Evolutionary conservation across 2,888 invertebrate species (phyloP).

Genomic region (Helleia helle): DNA sequence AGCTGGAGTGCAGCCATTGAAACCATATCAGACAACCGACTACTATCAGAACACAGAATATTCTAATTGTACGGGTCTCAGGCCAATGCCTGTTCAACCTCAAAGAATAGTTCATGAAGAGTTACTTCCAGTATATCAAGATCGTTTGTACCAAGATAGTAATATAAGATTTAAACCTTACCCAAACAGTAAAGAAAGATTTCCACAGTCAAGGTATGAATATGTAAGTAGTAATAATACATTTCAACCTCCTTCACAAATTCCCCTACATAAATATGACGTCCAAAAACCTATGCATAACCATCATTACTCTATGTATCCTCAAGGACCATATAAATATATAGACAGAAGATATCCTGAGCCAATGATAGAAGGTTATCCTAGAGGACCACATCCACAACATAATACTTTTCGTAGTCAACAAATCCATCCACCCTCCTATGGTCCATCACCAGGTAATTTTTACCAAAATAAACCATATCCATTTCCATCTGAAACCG

Average conservation of each 20-base stretch:
- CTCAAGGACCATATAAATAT: constrained; percentile 48
- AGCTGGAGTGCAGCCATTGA: constrained; percentile 38
- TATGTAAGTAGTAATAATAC: constrained; percentile 51
- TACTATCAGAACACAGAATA: constrained; percentile 56
- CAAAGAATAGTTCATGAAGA: constrained; percentile 47
- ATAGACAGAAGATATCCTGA: constrained; percentile 50
- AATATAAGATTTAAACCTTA: constrained; percentile 60
- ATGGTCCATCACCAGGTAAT: constrained; percentile 43
- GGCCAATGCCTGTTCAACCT: constrained; percentile 39
- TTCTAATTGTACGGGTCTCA: constrained; percentile 44
- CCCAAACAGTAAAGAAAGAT: constrained; percentile 52
- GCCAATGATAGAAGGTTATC: constrained; percentile 47
- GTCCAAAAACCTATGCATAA: constrained; percentile 44
- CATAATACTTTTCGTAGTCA: constrained; percentile 46
- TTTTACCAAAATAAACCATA: constrained; percentile 49
- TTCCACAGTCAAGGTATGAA: constrained; percentile 60
- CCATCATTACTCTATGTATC: constrained; percentile 47
- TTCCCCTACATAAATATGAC: constrained; percentile 52
- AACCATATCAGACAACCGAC: constrained; percentile 48
- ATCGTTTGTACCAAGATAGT: constrained; percentile 48
- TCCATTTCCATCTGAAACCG: constrained; percentile 40
- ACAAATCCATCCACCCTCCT: constrained; percentile 46
- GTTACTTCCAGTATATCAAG: constrained; percentile 41
- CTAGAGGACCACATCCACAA: constrained; percentile 43
- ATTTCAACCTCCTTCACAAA: constrained; percentile 47